A percentile compares a stretch with the other conserved stretches of the same genome.
Evolutionary conservation across 2,113 vertebrate species (phyloP).

Genomic region (Oxyruncus cristatus): DNA sequence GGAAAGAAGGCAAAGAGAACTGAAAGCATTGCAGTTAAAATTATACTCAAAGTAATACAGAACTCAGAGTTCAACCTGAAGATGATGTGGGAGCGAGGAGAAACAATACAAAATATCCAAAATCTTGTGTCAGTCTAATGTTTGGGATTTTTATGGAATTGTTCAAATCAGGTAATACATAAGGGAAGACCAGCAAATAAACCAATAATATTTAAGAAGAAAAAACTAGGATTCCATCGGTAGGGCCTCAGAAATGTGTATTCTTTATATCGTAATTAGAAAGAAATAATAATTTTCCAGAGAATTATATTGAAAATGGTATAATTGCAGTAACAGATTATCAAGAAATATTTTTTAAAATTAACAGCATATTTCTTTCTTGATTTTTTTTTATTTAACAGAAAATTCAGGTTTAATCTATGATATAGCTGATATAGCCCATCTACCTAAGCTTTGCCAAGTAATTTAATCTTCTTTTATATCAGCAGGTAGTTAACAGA

Average conservation of each 20-base stretch:
- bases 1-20: neutral
- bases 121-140: neutral
- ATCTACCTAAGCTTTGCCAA: neutral
- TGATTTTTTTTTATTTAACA: neutral
- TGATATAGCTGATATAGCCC: neutral
- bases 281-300: neutral
- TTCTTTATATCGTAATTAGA: neutral
- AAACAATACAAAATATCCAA: neutral
- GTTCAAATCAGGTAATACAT: neutral
- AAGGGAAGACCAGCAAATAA: neutral
- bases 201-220: neutral
- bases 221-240: neutral
- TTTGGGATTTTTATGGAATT: neutral
- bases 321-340: neutral
- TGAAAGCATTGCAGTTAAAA: neutral
- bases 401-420: neutral
- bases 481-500: neutral
- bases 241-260: neutral
- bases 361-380: neutral
- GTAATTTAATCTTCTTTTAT: neutral
- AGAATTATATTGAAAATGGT: neutral
- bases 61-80: neutral
- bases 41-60: neutral
- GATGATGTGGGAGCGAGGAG: neutral
- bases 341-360: neutral